Evolutionary conservation across 2,113 vertebrate species (phyloP), one percentile per base, ranked within the genome.

Genomic region (Labeo rohita): DNA sequence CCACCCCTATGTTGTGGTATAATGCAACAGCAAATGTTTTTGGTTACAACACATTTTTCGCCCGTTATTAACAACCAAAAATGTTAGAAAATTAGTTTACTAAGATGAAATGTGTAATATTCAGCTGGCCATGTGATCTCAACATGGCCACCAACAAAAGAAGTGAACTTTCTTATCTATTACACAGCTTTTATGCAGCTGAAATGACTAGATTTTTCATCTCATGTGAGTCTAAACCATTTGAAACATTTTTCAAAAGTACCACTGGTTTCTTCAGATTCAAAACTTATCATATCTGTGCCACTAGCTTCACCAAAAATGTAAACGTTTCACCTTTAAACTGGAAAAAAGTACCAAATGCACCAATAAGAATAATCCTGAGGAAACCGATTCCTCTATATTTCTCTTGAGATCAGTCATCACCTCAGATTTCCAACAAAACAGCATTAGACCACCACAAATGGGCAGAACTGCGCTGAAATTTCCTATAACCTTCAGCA

Each of bases 401-500:
- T 73, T 83, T 21, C 49, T 56, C 47, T 23, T 56, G 47, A 59
- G 68, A 83, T 73, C 66, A 13, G 11, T n/a, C 66, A 39, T 39
- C 80, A 23, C 80, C 49, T 66, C 43, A 10, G n/a, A 81, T 66
- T 80, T 63, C 56, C 54, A 63, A 50, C 39, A 28, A 45, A 82
- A 68, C 80, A 68, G 6, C 11, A 56, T 39, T 15, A 56, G 28
- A 73, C 81, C 81, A 83, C 81, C 81, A 73, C 34, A 39, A 23
- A 21, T 18, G 8, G 23, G 16, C 28, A 36, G 45, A 68, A 21
- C 23, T 13, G 9, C 8, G 1, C 66, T 8, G 47, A 23, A 45
- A 59, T 54, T 50, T 83, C 66, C 21, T 6, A 1, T 28, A 73
- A 83, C 81, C 66, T 83, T 83, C 34, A 83, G 66, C 10, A 34